Percentiles rank a stretch among this genome's conserved stretches.
Evolutionary conservation across 37 sponge, comb jelly and placozoan species (phyloP).

Genomic region (Haliclona indistincta): DNA sequence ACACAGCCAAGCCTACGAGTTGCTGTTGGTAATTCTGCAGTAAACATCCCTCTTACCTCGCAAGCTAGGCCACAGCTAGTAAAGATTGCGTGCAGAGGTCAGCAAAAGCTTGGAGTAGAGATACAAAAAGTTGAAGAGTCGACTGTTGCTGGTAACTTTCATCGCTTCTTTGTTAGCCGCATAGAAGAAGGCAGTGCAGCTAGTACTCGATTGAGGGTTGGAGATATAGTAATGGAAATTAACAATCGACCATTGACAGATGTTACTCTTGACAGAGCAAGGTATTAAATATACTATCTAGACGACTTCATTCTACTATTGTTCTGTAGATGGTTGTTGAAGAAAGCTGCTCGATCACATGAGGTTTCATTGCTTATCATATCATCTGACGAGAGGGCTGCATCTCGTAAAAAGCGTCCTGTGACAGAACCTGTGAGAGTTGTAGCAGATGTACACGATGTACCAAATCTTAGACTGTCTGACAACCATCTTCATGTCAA

Average conservation of each 20-base stretch:
- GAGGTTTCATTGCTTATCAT: constrained; percentile 36
- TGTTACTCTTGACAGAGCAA: constrained; percentile 71
- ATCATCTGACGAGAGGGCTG: constrained; percentile 4
- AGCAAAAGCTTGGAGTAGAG: constrained; percentile 48
- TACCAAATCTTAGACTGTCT: too few species aligned
- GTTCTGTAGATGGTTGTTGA: constrained; percentile 71
- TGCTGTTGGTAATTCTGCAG: background rate
- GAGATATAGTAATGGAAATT: constrained; percentile 71
- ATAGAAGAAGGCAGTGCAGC: constrained; percentile 51
- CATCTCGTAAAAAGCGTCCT: too few species aligned
- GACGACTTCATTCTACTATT: background rate
- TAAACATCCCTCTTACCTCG: constrained; percentile 5
- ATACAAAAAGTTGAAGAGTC: constrained; percentile 44
- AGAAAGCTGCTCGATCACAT: constrained; percentile 63
- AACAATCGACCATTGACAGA: constrained; percentile 59
- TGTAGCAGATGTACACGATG: too few species aligned
- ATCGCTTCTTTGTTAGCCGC: constrained; percentile 54
- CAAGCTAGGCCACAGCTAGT: constrained; percentile 24
- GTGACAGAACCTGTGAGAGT: too few species aligned
- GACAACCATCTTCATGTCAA: too few species aligned
- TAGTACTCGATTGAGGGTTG: constrained; percentile 28
- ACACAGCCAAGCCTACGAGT: constrained; percentile 27
- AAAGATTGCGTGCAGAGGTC: constrained; percentile 19
- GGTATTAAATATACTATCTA: constrained; percentile 20
- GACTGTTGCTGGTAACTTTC: background rate